phyloP scores from a whole-genome alignment of 1,140 invertebrate species.

The Megalopta genalis region DNA sequence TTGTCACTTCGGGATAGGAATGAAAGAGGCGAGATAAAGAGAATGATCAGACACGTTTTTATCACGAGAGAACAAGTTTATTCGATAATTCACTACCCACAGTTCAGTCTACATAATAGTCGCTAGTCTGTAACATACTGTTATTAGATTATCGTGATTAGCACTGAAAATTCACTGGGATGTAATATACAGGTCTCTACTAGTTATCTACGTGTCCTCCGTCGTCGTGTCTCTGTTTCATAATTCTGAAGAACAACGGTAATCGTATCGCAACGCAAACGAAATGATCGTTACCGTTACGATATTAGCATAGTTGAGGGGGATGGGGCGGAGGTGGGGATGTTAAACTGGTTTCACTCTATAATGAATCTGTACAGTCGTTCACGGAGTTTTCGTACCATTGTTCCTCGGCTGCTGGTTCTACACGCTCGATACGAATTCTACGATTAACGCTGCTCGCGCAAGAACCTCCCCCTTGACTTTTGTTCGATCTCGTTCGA shows the following conservation, averaged over 20 bases:
- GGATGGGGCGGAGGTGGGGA: not conserved
- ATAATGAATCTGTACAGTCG: not conserved
- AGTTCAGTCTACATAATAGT: constrained; percentile 73
- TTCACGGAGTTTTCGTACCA: not conserved
- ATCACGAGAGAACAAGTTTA: constrained; percentile 80
- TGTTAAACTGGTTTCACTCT: constrained; percentile 26
- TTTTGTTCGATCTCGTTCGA: not conserved
- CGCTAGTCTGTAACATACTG: constrained; percentile 70
- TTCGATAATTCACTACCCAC: constrained; percentile 75
- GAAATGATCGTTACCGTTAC: constrained; percentile 40
- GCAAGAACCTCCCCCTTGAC: not conserved
- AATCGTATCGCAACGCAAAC: constrained; percentile 33
- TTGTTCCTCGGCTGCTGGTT: not conserved
- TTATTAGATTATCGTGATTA: constrained; percentile 71
- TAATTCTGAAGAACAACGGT: constrained; percentile 45
- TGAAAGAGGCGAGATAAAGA: not conserved
- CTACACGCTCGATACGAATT: not conserved
- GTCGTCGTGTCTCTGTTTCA: constrained; percentile 59
- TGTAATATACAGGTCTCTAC: constrained; percentile 73
- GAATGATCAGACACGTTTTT: constrained; percentile 24
- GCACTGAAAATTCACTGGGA: constrained; percentile 69
- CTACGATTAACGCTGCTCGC: not conserved
- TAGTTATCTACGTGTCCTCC: constrained; percentile 70
- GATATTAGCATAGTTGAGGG: constrained; percentile 3
- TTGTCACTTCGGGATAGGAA: not conserved